A percentile compares a stretch with the other conserved stretches of the same genome.
phyloP scores from a whole-genome alignment of 2,888 invertebrate genomes.

The Serripes groenlandicus region DNA sequence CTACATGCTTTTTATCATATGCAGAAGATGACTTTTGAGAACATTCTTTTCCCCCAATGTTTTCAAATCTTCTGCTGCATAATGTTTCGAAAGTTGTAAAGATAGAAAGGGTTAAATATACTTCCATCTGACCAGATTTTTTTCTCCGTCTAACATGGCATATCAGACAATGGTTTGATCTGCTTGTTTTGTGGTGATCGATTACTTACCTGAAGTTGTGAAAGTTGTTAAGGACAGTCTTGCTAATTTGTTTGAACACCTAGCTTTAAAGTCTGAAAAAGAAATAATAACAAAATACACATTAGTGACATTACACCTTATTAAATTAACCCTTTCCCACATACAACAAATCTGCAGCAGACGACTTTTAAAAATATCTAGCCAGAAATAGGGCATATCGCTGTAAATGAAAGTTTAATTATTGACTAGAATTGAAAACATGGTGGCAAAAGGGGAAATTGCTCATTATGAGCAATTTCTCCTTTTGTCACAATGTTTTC shows the following conservation, averaged over 20 bases:
- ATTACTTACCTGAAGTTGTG: constrained; percentile 65
- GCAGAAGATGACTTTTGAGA: too few relatives aligned
- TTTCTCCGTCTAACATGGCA: too few relatives aligned
- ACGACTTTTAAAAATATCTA: neutral
- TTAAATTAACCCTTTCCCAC: neutral
- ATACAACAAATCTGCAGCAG: neutral
- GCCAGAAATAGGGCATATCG: neutral
- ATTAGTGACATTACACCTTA: too few relatives aligned
- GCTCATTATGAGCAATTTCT: neutral
- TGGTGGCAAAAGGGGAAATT: neutral
- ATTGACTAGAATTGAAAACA: neutral
- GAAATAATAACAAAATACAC: constrained; percentile 6
- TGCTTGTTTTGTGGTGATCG: too few relatives aligned
- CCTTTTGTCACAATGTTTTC: neutral
- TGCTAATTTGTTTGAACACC: constrained; percentile 75
- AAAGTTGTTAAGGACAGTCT: constrained; percentile 76
- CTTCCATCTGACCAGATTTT: too few relatives aligned
- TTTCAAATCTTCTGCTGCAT: too few relatives aligned
- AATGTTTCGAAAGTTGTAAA: too few relatives aligned
- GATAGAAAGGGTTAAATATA: too few relatives aligned
- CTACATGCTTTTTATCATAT: too few relatives aligned
- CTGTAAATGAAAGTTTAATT: neutral
- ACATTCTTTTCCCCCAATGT: too few relatives aligned
- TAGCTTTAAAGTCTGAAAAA: constrained; percentile 67
- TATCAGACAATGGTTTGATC: too few relatives aligned